Evolutionary conservation across 2,797 vertebrate genomes (phyloP).

Genomic region (Champsocephalus esox): DNA sequence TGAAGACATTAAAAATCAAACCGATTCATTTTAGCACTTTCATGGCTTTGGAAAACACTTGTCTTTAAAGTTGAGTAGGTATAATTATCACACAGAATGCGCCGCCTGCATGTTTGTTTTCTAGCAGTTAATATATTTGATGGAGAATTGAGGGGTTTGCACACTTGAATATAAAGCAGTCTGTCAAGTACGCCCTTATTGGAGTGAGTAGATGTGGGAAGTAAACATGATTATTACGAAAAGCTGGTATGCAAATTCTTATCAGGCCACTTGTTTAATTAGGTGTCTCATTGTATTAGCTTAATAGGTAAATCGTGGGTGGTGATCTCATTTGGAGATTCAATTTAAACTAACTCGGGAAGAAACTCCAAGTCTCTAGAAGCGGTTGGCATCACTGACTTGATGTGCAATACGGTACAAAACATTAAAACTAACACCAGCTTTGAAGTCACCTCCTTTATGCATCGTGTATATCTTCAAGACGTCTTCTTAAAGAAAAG

Average conservation of each 20-base stretch:
- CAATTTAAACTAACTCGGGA: conserved; percentile 10
- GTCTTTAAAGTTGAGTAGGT: neutral
- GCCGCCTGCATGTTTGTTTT: neutral
- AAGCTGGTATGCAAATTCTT: neutral
- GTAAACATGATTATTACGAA: conserved; percentile 17
- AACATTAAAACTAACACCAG: conserved; percentile 7
- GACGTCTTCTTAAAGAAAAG: conserved; percentile 10
- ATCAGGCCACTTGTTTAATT: conserved; percentile 15
- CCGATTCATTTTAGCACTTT: neutral
- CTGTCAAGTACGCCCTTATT: conserved; percentile 6
- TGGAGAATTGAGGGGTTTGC: neutral
- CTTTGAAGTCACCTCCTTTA: neutral
- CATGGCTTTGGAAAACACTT: neutral
- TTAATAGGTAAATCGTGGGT: conserved; percentile 11
- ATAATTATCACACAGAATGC: neutral
- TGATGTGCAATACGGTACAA: conserved; percentile 21
- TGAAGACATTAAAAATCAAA: neutral
- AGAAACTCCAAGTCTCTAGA: conserved; percentile 1
- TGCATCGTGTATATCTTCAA: conserved; percentile 1
- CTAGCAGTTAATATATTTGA: neutral
- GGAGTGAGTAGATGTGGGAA: conserved; percentile 12
- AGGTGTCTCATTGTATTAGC: neutral
- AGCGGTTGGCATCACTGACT: conserved; percentile 7
- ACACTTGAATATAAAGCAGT: neutral
- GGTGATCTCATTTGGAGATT: conserved; percentile 13